phyloP scores from a whole-genome alignment of 2,797 vertebrate genomes.

The Cryptoblepharus egeriae region DNA sequence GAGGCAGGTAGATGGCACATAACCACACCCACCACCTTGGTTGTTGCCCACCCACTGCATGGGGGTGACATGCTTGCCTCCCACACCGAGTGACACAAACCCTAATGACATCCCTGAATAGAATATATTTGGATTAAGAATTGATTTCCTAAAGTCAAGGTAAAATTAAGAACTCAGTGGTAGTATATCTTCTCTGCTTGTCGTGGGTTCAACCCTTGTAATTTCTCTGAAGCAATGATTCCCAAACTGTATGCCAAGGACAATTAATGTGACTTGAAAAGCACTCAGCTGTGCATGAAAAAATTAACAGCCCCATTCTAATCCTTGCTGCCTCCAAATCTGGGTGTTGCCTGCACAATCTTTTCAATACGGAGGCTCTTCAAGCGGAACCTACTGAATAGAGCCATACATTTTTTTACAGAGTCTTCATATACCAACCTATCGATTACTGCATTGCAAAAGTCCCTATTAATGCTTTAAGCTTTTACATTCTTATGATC shows the following conservation, averaged over 20 bases:
- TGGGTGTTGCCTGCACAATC: background rate
- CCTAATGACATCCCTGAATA: background rate
- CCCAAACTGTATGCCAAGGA: too few relatives aligned
- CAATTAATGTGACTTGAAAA: too few relatives aligned
- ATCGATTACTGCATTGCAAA: conserved; percentile 75
- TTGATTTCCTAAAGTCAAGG: background rate
- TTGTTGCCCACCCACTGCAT: too few relatives aligned
- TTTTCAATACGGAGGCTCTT: conserved; percentile 22
- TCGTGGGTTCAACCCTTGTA: too few relatives aligned
- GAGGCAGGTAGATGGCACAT: too few relatives aligned
- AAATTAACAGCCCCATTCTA: too few relatives aligned
- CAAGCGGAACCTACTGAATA: conserved; percentile 49
- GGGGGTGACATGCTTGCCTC: too few relatives aligned
- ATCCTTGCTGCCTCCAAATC: too few relatives aligned
- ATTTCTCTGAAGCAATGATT: background rate
- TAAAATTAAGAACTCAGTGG: background rate
- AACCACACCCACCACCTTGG: too few relatives aligned
- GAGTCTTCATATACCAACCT: conserved; percentile 67
- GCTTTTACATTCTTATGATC: conserved; percentile 78
- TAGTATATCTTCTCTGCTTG: background rate
- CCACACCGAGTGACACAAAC: too few relatives aligned
- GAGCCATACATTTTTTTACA: conserved; percentile 73
- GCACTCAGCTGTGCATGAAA: background rate
- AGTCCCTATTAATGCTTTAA: conserved; percentile 77
- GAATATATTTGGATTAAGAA: too few relatives aligned